These are phyloP conservation scores for Bilobella aurantiaca DNA, from an alignment of 1,140 invertebrate genomes.

Conservation along the genomic window DNA sequence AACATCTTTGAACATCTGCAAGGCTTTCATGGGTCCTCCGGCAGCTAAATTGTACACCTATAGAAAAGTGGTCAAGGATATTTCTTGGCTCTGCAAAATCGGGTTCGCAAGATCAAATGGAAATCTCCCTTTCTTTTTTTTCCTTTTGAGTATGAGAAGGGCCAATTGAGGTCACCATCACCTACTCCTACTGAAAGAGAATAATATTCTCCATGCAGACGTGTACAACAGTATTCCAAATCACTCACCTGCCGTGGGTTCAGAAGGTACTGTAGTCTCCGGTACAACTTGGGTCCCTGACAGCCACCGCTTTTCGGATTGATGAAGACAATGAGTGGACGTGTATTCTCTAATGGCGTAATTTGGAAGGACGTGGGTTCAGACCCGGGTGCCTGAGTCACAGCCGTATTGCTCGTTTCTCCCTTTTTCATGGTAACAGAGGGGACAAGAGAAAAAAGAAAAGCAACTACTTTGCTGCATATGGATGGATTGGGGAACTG, in stretches of 20 bases:
- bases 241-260: slow-evolving; percentile 89
- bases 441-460: not conserved
- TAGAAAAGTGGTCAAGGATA: no score
- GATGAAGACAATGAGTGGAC: slow-evolving; percentile 84
- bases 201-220: no score
- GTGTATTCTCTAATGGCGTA: slow-evolving; percentile 55
- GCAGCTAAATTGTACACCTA: slow-evolving; percentile 78
- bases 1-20: slow-evolving; percentile 90
- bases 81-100: no score
- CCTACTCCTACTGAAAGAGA: no score
- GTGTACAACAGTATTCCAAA: no score
- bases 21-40: slow-evolving; percentile 73
- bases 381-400: not conserved
- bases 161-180: no score
- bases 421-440: not conserved
- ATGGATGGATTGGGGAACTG: no score
- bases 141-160: no score
- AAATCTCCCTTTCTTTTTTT: no score
- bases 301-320: slow-evolving; percentile 93
- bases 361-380: slow-evolving; percentile 72
- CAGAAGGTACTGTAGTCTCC: slow-evolving; percentile 81
- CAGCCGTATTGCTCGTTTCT: not conserved
- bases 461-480: no score
- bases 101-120: no score
- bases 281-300: slow-evolving; percentile 71